Conservation (phyloP, 2,797 vertebrate species). For the Acanthis flammea region DNA sequence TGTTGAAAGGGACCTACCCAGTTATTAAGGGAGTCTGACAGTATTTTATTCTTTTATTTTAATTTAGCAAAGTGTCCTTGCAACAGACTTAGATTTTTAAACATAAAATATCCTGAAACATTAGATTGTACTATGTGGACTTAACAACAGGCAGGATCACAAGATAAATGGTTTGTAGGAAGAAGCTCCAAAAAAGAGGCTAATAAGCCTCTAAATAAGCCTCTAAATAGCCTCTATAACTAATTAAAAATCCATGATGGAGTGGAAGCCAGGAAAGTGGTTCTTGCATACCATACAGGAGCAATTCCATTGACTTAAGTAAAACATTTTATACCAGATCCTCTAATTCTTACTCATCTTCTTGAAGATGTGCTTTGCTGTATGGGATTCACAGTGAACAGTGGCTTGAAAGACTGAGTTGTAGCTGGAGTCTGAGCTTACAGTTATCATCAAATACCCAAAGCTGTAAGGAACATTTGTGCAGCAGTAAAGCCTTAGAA, state of each 20-base stretch:
- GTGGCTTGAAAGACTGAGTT: neutral
- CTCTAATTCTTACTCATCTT: neutral
- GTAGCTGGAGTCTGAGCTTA: neutral
- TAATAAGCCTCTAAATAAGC: neutral
- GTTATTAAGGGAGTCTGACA: neutral
- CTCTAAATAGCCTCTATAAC: neutral
- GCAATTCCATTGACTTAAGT: neutral
- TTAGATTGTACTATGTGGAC: neutral
- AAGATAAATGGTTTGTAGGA: neutral
- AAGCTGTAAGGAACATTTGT: neutral
- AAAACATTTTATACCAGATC: neutral
- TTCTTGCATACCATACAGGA: neutral
- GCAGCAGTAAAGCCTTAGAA: neutral
- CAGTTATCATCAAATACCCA: neutral
- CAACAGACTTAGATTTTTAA: neutral
- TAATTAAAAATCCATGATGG: neutral
- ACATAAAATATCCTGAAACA: neutral
- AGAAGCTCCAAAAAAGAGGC: neutral
- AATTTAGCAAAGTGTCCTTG: neutral
- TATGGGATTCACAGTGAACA: neutral
- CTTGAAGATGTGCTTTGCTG: neutral
- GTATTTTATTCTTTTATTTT: neutral
- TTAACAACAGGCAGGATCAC: neutral
- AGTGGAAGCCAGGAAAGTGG: neutral
- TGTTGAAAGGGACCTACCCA: neutral